A percentile compares a stretch with the other conserved stretches of the same genome.
phyloP scores from a whole-genome alignment of 2,797 vertebrate species.

The Siniperca scherzeri region DNA sequence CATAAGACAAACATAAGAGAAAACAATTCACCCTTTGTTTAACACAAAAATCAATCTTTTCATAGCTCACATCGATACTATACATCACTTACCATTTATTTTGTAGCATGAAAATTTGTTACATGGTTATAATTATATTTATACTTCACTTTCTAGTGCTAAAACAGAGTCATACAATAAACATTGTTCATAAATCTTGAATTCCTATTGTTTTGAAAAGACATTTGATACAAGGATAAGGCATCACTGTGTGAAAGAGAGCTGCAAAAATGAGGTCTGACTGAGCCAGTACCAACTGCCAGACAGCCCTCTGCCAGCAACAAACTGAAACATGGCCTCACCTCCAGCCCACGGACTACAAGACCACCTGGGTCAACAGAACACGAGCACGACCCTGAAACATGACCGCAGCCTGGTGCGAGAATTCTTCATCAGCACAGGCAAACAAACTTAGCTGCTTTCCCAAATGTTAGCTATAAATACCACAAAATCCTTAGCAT shows the following conservation, averaged over 20 bases:
- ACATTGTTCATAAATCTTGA: neutral
- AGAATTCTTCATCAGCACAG: conserved; percentile 58
- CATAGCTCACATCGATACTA: neutral
- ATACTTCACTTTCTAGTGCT: neutral
- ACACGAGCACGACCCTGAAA: conserved; percentile 57
- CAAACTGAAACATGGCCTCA: conserved; percentile 67
- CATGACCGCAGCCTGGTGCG: conserved; percentile 29
- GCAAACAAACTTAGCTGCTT: conserved; percentile 59
- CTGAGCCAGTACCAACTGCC: conserved; percentile 55
- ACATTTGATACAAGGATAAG: conserved; percentile 2
- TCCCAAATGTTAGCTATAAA: conserved; percentile 70
- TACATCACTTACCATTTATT: conserved; percentile 1
- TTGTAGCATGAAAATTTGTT: neutral
- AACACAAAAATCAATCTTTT: conserved; percentile 14
- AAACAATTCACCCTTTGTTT: conserved; percentile 11
- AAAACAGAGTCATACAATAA: neutral
- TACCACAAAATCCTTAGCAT: conserved; percentile 70
- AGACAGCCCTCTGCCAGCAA: conserved; percentile 60
- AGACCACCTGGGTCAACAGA: conserved; percentile 66
- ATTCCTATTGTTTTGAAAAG: neutral
- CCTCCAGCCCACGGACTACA: conserved; percentile 49
- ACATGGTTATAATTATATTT: neutral
- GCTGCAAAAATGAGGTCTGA: conserved; percentile 37
- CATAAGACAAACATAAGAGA: neutral
- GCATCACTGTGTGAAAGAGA: conserved; percentile 12